phyloP scores from a whole-genome alignment of 2,797 vertebrate species.

The Enteromius trimaculatus region DNA sequence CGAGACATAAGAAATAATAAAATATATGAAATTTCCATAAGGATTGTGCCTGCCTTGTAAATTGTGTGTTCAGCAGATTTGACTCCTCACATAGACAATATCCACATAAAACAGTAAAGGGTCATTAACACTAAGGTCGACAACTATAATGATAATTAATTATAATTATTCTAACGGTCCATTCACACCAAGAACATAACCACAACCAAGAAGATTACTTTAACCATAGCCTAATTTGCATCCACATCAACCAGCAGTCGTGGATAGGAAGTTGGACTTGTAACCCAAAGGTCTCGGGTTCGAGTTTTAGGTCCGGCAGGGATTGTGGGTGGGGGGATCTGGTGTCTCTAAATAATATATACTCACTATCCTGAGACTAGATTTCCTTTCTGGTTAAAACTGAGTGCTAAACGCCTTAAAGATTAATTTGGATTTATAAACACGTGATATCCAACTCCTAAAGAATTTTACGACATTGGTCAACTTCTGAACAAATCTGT shows the following conservation, averaged over 20 bases:
- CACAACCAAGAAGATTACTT: neutral
- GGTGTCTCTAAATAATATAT: neutral
- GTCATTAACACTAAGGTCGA: neutral
- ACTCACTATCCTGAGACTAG: neutral
- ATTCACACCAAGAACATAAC: neutral
- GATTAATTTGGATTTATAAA: neutral
- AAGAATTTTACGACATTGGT: neutral
- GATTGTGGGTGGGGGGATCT: neutral
- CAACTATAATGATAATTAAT: neutral
- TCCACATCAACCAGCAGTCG: neutral
- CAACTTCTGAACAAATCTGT: neutral
- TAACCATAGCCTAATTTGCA: neutral
- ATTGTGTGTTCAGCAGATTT: conserved; percentile 20
- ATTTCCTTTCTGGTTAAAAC: neutral
- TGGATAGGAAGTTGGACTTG: no score
- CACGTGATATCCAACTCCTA: neutral
- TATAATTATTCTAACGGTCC: neutral
- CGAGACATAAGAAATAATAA: conserved; percentile 36
- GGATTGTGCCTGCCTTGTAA: neutral
- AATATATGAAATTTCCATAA: neutral
- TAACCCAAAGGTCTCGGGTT: no score
- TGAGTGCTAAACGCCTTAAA: neutral
- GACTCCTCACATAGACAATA: conserved; percentile 17
- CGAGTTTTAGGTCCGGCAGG: no score
- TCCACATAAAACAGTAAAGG: conserved; percentile 17